Conservation (phyloP, 1,140 invertebrate genomes). For the Plutomurus gul region DNA sequence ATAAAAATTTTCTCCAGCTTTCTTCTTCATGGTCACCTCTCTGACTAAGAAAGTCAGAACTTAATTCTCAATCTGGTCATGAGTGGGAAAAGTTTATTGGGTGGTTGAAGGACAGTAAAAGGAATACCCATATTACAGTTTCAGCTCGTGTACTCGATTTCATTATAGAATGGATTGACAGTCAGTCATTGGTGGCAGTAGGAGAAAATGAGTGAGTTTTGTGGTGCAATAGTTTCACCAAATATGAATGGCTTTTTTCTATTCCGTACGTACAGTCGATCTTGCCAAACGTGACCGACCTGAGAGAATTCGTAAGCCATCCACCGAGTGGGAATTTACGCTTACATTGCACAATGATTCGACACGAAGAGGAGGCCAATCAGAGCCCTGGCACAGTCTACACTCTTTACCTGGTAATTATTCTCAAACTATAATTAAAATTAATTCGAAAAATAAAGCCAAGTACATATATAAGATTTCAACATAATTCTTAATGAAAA, state of each 20-base stretch:
- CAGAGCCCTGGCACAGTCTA: slow-evolving; percentile 77
- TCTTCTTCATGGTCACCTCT: slow-evolving; percentile 10
- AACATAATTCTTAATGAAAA: no score
- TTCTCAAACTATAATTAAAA: no score
- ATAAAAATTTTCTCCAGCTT: not conserved
- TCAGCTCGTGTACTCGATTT: no score
- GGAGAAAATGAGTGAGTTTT: no score
- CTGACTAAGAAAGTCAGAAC: not conserved
- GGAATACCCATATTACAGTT: no score
- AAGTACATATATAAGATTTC: no score
- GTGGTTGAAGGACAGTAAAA: not conserved
- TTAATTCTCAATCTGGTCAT: slow-evolving; percentile 7
- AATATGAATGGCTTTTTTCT: not conserved
- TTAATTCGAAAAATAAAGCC: no score
- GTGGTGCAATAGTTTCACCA: no score
- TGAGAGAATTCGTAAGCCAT: slow-evolving; percentile 90
- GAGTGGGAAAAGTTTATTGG: not conserved
- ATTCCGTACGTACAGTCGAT: slow-evolving; percentile 73
- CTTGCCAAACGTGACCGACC: slow-evolving; percentile 80
- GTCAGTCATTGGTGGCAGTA: no score
- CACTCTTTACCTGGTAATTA: slow-evolving; percentile 91
- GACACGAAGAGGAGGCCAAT: slow-evolving; percentile 78
- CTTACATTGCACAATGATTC: slow-evolving; percentile 94
- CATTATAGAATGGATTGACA: no score
- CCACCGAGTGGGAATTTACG: slow-evolving; percentile 82